phyloP scores from a whole-genome alignment of 2,113 vertebrate genomes.

The Cephalopholis sonnerati region DNA sequence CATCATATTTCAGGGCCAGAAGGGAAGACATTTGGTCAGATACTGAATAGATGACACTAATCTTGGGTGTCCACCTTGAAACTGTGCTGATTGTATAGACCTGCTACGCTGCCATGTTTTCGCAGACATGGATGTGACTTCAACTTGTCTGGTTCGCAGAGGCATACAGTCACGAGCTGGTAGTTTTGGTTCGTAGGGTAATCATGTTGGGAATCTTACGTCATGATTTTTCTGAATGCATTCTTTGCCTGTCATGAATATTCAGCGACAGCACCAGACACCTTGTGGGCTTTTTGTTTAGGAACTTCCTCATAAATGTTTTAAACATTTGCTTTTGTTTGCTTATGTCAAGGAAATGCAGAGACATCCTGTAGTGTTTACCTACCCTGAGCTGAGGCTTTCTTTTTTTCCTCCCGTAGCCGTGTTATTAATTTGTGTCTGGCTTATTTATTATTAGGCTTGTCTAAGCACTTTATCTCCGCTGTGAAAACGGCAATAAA shows the following conservation, averaged over 20 bases:
- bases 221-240: neutral
- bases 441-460: slow-evolving; percentile 64
- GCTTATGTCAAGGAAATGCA: slow-evolving; percentile 47
- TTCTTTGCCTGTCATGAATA: slow-evolving; percentile 8
- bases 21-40: too few species aligned
- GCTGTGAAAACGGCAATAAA: slow-evolving; percentile 60
- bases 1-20: too few species aligned
- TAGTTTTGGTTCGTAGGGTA: too few species aligned
- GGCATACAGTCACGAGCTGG: too few species aligned
- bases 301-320: slow-evolving; percentile 22
- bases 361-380: slow-evolving; percentile 59
- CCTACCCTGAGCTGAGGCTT: slow-evolving; percentile 48
- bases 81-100: too few species aligned
- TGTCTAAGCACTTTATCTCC: slow-evolving; percentile 68
- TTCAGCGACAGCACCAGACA: neutral
- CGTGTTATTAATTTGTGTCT: slow-evolving; percentile 61
- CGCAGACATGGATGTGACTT: too few species aligned
- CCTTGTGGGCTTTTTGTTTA: slow-evolving; percentile 34
- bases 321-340: slow-evolving; percentile 23
- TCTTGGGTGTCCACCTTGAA: too few species aligned
- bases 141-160: too few species aligned
- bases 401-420: slow-evolving; percentile 26
- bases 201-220: neutral
- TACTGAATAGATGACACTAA: too few species aligned
- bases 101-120: too few species aligned